These are phyloP conservation scores for Caenorhabditis inopinata DNA, from an alignment of 1,140 invertebrate genomes.

Conservation along the genomic window DNA sequence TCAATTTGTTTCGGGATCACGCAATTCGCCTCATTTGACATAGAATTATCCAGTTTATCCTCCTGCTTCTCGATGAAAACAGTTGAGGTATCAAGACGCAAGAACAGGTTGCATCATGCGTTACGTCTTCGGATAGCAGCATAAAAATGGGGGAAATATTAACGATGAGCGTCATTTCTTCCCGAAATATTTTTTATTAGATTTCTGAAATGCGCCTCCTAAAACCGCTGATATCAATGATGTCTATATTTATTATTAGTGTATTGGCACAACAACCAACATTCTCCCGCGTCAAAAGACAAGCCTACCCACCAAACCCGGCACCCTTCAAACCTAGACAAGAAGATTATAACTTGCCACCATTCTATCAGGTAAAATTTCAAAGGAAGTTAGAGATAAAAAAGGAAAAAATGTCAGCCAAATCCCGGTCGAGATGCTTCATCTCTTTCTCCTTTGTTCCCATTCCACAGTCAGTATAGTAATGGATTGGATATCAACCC, in stretches of 20 bases:
- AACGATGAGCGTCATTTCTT: not conserved
- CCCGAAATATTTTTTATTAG: not conserved
- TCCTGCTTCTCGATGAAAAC: not conserved
- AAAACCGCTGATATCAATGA: not conserved
- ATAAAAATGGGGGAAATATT: not conserved
- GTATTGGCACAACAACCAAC: not conserved
- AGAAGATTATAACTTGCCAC: constrained; percentile 54
- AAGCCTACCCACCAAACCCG: constrained; percentile 54
- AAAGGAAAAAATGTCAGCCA: constrained; percentile 37
- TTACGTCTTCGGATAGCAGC: not conserved
- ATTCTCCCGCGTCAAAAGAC: constrained; percentile 26
- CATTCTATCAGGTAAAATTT: constrained; percentile 51
- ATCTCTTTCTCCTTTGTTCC: constrained; percentile 50
- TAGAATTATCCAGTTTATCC: constrained; percentile 20
- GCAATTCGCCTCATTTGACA: not conserved
- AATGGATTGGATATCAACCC: constrained; percentile 54
- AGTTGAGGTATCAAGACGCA: not conserved
- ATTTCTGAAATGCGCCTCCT: not conserved
- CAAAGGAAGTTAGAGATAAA: not conserved
- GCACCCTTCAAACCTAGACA: constrained; percentile 47
- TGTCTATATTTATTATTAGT: not conserved
- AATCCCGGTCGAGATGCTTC: constrained; percentile 53
- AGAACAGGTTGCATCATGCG: constrained; percentile 30
- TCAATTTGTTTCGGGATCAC: not conserved
- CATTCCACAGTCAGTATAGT: constrained; percentile 50